Base-by-base conservation (phyloP, 2,113 vertebrate species). In the Merops nubicus region DNA sequence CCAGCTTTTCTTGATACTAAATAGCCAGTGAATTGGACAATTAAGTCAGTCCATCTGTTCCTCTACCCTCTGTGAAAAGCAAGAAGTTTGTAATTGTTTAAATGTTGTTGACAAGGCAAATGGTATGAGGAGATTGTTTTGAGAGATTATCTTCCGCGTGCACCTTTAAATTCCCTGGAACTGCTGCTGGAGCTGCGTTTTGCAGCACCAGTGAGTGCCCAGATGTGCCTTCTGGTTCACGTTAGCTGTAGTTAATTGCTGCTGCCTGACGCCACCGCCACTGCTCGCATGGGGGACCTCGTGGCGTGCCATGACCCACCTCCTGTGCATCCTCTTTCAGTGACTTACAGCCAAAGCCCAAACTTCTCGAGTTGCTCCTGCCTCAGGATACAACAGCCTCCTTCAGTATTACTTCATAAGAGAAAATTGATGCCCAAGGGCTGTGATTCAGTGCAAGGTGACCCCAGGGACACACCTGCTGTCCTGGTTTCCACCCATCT, bases 201-300 rank as follows among this genome's bases (percentile, higher is more conserved):
- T 75, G 38, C 53, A 47, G 50, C 43, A 54, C 43, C 18, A 28
- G 34, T 67, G 29, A 77, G 72, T 78, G 59, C 63, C 60, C 22
- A 51, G 29, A 23, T 82, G 79, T 76, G 51, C 43, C 75, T 88
- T 90, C 69, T 69, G 28, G 23, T 78, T 88, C 69, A 15, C 16
- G 11, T 45, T 33, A 57, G 23, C 51, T 59, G 18, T 43, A 54
- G 64, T 9, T 68, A 67, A 63, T 75, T 12, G n/a, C 57, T 45
- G 29, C 34, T 75, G 68, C 21, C 48, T 84, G 45, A 31, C 1
- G 1, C 86, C 22, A 69, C 21, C 19, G 22, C 0, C 12, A 13
- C 40, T 53, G 16, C 45, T 81, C 25, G 4, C 42, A n/a, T 0
- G 0, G 1, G 4, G 63, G 56, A 38, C 15, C 8, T 51, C 48